Evolutionary conservation across 2,888 invertebrate genomes (phyloP).

Genomic region (Conops quadrifasciatus): DNA sequence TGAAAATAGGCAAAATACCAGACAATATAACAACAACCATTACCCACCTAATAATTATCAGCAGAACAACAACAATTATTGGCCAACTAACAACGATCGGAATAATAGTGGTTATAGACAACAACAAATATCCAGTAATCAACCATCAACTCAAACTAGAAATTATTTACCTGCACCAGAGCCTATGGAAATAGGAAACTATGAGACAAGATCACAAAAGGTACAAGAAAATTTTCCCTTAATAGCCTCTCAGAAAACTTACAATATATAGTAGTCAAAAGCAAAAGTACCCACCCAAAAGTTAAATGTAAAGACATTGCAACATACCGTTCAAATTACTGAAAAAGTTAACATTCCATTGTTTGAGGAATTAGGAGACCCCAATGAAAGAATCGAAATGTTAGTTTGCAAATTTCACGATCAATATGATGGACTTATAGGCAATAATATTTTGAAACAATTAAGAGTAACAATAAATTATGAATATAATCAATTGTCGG

Average conservation of each 20-base stretch:
- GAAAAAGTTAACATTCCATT: background rate
- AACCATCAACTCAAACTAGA: background rate
- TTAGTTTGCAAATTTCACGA: background rate
- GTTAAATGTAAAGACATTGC: too few species aligned
- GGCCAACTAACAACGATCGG: too few species aligned
- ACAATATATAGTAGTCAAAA: constrained; percentile 3
- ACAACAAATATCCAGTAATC: background rate
- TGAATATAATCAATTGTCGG: background rate
- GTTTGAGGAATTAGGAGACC: background rate
- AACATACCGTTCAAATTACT: background rate
- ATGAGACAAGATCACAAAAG: too few species aligned
- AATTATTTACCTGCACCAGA: background rate
- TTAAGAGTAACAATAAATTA: background rate
- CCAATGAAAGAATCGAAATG: background rate
- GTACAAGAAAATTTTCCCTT: constrained; percentile 5
- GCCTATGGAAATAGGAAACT: background rate
- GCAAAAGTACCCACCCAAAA: background rate
- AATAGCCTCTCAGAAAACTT: background rate
- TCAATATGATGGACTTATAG: background rate
- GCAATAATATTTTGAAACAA: background rate
- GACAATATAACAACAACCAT: background rate
- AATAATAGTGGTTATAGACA: background rate
- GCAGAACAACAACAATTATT: too few species aligned
- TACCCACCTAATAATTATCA: background rate
- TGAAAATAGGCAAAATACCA: background rate